These are phyloP conservation scores for Dysmachus trigonus DNA, from an alignment of 2,888 invertebrate species.

Conservation along the genomic window DNA sequence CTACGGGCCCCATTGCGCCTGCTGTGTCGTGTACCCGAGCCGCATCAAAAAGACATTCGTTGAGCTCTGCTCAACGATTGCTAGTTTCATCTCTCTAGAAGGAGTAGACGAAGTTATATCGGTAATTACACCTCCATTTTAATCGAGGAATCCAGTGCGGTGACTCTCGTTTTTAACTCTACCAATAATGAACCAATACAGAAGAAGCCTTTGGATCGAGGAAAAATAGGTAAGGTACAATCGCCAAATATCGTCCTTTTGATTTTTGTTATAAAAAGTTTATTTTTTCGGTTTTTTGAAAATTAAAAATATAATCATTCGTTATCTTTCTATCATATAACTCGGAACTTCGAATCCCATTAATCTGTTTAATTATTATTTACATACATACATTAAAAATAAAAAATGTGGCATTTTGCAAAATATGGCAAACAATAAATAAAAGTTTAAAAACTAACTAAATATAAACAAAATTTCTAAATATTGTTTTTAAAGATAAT, in stretches of 20 bases:
- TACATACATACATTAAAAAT: too few species aligned
- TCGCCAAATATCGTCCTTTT: neutral
- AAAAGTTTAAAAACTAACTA: too few species aligned
- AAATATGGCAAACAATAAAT: too few species aligned
- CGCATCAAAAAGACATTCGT: neutral
- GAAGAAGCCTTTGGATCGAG: neutral
- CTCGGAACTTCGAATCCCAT: neutral
- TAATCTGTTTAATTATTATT: too few species aligned
- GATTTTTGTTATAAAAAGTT: neutral
- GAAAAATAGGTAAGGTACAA: neutral
- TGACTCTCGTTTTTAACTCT: neutral
- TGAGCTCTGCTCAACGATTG: neutral
- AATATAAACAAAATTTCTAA: too few species aligned
- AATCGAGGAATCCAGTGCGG: too few species aligned
- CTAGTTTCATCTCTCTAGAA: neutral
- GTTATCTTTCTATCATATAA: neutral
- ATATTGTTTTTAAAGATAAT: neutral
- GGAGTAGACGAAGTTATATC: neutral
- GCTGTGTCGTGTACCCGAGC: neutral
- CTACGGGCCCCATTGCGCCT: neutral
- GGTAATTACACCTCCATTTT: neutral
- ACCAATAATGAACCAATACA: neutral
- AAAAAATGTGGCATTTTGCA: too few species aligned
- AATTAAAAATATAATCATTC: neutral
- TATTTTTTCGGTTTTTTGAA: neutral